Base-by-base conservation (phyloP, 2,797 vertebrate genomes). In the Macropodus opercularis region DNA sequence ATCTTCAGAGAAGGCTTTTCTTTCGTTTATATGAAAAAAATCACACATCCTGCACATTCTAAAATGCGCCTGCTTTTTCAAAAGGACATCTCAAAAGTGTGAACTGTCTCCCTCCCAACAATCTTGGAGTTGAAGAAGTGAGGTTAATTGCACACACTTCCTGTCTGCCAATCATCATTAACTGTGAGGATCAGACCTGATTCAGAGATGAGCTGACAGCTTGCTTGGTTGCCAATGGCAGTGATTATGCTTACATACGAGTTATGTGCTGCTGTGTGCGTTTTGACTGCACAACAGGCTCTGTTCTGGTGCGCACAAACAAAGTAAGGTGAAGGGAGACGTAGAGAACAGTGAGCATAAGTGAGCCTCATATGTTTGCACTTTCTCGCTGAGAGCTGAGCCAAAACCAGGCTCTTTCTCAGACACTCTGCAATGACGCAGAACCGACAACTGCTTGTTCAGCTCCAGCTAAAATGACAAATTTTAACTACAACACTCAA, bases 141-240 rank as follows among this genome's bases (percentile, higher is more conserved):
- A 72, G 77, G 72, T 76, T 71, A 60, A 59, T 56, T 43, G 63
- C 11, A 2, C 60, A 50, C 43, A 49, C 57, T 68, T 68, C 63
- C 56, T 55, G 47, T 23, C 52, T 69, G 79, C 41, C 77, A 79
- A 57, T 86, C 72, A 73, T 70, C 32, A 53, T 73, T 61, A 68
- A 48, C 29, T 64, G 59, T 12, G 32, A 50, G 73, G 54, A 71
- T 72, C 43, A 41, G 39, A 58, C 51, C 58, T 19, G 66, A 58
- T 59, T 50, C 41, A 8, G 39, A 59, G 34, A 68, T 47, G 26
- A 79, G 79, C 32, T 56, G 69, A 73, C 63, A 49, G 57, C 53
- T 26, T n/a, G 36, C 53, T 27, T 15, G 43, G 47, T 38, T 72
- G 67, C 69, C 75, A 79, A 73, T 18, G 38, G 23, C 27, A 31